A percentile compares a stretch with the other conserved stretches of the same genome.
These are phyloP conservation scores for Ammodytes dubius DNA, from an alignment of 2,113 vertebrate species.

Conservation along the genomic window DNA sequence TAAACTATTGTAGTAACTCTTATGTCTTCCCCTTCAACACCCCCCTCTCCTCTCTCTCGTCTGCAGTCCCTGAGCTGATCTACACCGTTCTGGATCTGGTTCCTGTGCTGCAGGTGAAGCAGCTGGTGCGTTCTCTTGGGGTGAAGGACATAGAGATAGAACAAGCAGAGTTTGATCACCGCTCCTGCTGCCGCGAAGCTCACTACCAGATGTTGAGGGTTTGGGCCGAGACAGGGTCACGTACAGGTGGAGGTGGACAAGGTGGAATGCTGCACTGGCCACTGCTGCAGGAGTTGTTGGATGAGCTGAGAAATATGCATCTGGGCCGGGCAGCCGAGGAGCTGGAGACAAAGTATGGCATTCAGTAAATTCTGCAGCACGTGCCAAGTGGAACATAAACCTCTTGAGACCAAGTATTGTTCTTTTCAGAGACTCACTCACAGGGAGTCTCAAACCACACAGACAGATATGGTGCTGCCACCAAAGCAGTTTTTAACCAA, in stretches of 20 bases:
- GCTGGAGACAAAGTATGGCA: slow-evolving; percentile 76
- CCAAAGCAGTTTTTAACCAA: slow-evolving; percentile 22
- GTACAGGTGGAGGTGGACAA: slow-evolving; percentile 12
- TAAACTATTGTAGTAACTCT: slow-evolving; percentile 21
- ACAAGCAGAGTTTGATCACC: slow-evolving; percentile 78
- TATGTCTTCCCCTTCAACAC: slow-evolving; percentile 22
- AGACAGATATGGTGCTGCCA: slow-evolving; percentile 27
- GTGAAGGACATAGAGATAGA: slow-evolving; percentile 82
- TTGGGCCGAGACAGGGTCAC: slow-evolving; percentile 71
- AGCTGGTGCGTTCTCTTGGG: slow-evolving; percentile 80
- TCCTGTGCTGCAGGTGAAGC: slow-evolving; percentile 78
- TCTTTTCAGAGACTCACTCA: slow-evolving; percentile 3
- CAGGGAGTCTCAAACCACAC: not conserved
- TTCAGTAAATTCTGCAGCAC: slow-evolving; percentile 45
- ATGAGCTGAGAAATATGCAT: slow-evolving; percentile 76
- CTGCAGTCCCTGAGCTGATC: slow-evolving; percentile 78
- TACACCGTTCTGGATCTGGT: slow-evolving; percentile 82
- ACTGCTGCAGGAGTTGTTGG: slow-evolving; percentile 70
- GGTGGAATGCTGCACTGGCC: slow-evolving; percentile 57
- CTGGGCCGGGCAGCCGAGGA: slow-evolving; percentile 76
- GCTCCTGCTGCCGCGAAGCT: slow-evolving; percentile 73
- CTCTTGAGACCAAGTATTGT: slow-evolving; percentile 66
- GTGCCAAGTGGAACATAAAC: slow-evolving; percentile 26
- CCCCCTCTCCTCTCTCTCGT: not conserved
- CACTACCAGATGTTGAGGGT: slow-evolving; percentile 85